Conservation (phyloP, 2,113 vertebrate species). For the Himantopus leucocephalus region DNA sequence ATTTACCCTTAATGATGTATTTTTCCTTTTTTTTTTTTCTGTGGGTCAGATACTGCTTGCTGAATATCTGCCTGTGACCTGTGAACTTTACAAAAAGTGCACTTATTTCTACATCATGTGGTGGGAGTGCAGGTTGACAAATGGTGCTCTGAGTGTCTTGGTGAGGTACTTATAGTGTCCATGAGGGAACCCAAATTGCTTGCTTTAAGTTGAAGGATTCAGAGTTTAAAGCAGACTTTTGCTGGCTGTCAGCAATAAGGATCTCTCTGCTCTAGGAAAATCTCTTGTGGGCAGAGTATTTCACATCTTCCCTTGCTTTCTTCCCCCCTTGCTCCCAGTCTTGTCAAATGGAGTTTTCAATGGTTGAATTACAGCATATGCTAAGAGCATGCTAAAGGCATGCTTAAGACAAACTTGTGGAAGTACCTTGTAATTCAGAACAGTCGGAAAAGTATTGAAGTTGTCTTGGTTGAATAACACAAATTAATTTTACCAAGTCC, state of each 20-base stretch:
- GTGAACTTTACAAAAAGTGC: not conserved
- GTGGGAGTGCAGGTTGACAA: not conserved
- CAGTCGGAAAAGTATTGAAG: not conserved
- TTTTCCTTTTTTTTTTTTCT: not conserved
- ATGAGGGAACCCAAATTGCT: not conserved
- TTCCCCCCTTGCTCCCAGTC: not conserved
- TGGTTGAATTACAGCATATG: not conserved
- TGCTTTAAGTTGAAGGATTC: not conserved
- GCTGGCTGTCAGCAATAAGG: not conserved
- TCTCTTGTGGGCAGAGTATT: not conserved
- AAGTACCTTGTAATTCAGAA: not conserved
- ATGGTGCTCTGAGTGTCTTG: not conserved
- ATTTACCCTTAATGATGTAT: not conserved
- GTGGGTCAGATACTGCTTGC: not conserved
- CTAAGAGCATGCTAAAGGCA: not conserved
- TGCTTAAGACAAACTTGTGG: not conserved
- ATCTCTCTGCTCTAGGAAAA: not conserved
- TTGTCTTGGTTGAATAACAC: not conserved
- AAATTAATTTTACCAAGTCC: not conserved
- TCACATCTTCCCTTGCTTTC: not conserved
- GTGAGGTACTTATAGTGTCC: not conserved
- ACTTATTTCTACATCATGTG: accelerated
- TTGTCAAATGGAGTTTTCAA: not conserved
- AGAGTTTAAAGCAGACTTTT: not conserved
- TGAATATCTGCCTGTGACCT: not conserved